phyloP scores from a whole-genome alignment of 1,140 invertebrate species.

The Drosophila sucinea region DNA sequence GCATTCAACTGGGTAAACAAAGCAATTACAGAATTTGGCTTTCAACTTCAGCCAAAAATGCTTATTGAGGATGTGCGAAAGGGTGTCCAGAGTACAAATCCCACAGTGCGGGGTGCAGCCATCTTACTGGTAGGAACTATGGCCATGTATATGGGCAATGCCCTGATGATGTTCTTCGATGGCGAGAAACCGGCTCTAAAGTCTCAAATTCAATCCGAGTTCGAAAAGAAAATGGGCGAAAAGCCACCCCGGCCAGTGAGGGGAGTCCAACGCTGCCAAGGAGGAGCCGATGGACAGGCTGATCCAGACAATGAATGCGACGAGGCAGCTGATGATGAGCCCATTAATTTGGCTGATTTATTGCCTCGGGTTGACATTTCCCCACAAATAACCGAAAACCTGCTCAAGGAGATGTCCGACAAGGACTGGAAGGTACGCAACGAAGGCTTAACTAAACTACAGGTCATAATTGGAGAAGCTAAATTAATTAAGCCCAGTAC shows the following conservation, averaged over 20 bases:
- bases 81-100: conserved; percentile 92
- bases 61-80: conserved; percentile 93
- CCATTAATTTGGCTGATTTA: conserved; percentile 87
- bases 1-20: conserved; percentile 90
- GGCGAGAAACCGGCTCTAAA: conserved; percentile 93
- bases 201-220: conserved; percentile 94
- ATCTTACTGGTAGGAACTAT: conserved; percentile 86
- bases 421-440: conserved; percentile 96
- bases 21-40: conserved; percentile 93
- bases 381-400: conserved; percentile 91
- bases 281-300: conserved; percentile 85
- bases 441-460: conserved; percentile 77
- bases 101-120: conserved; percentile 89
- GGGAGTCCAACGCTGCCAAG: conserved; percentile 83
- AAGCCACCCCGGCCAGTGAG: conserved; percentile 89
- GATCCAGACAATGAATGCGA: conserved; percentile 44
- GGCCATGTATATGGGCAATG: conserved; percentile 92
- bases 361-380: conserved; percentile 92
- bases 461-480: conserved; percentile 87
- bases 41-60: conserved; percentile 88
- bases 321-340: conserved; percentile 65
- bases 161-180: conserved; percentile 91
- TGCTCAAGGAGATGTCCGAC: conserved; percentile 93
- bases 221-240: conserved; percentile 91
- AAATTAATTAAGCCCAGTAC: conserved; percentile 92